These are phyloP conservation scores for Lanius ludovicianus DNA, from an alignment of 2,113 vertebrate genomes.

Conservation along the genomic window DNA sequence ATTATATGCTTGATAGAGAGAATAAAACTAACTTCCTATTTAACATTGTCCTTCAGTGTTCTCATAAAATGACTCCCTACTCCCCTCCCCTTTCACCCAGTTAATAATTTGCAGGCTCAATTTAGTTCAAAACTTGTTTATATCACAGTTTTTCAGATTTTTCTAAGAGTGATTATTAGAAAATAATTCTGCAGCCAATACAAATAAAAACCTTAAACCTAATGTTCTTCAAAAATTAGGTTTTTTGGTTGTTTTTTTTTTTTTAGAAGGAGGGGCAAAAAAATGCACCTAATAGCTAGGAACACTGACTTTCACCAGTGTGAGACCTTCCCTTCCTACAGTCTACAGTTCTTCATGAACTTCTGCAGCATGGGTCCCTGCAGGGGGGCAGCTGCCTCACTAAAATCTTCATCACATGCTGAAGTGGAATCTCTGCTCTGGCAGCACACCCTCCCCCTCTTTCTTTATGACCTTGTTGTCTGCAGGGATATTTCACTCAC, in stretches of 20 bases:
- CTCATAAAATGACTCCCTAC: background rate
- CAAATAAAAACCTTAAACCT: background rate
- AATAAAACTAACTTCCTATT: background rate
- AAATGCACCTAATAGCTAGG: rapidly evolving
- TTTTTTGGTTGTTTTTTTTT: too few species aligned
- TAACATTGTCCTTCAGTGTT: background rate
- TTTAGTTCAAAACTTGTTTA: background rate
- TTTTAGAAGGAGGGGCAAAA: background rate
- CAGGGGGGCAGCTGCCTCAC: background rate
- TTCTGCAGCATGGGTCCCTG: background rate
- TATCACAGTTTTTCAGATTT: background rate
- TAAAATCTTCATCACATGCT: background rate
- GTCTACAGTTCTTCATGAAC: background rate
- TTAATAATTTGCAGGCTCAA: background rate
- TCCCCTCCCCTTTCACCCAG: background rate
- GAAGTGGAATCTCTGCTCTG: background rate
- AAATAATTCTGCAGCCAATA: background rate
- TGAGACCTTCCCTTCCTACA: background rate
- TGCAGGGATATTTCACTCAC: background rate
- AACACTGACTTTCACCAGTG: background rate
- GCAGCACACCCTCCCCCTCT: rapidly evolving
- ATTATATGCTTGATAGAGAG: background rate
- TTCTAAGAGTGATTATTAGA: background rate
- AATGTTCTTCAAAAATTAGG: background rate
- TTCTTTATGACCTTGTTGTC: background rate